Evolutionary conservation across 2,113 vertebrate genomes (phyloP).

Genomic region (Tyto alba): DNA sequence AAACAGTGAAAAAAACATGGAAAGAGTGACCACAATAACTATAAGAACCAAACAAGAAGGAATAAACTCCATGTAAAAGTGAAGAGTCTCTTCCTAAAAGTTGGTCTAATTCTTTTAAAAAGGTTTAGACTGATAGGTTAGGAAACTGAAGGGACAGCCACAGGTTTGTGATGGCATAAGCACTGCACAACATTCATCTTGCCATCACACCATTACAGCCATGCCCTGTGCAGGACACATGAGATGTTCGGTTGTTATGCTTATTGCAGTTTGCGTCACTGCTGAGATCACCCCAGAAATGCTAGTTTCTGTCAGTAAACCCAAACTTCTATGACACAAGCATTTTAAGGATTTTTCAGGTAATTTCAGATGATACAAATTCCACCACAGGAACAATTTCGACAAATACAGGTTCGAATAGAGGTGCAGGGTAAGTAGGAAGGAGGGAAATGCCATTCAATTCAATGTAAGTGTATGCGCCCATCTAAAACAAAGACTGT

Average conservation of each 20-base stretch:
- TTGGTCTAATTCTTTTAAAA: not conserved
- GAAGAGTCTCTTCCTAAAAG: not conserved
- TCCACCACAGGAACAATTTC: not conserved
- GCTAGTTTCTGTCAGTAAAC: not conserved
- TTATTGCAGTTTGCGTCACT: not conserved
- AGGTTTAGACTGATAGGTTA: not conserved
- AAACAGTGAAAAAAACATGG: slow-evolving; percentile 20
- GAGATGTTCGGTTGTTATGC: not conserved
- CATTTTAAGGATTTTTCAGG: not conserved
- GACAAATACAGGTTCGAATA: not conserved
- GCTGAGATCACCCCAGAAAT: not conserved
- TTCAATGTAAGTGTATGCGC: not conserved
- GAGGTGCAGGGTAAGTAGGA: not conserved
- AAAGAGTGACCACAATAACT: not conserved
- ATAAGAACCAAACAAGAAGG: not conserved
- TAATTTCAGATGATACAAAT: not conserved
- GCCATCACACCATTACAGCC: not conserved
- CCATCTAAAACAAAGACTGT: not conserved
- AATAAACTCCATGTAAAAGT: not conserved
- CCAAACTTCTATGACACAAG: not conserved
- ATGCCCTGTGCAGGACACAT: not conserved
- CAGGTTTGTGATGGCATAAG: not conserved
- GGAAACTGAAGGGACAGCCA: not conserved
- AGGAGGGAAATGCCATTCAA: not conserved
- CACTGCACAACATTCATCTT: not conserved